Conservation (phyloP, 92 coral and sea anemone species). For the Chrysogorgia sp. region DNA sequence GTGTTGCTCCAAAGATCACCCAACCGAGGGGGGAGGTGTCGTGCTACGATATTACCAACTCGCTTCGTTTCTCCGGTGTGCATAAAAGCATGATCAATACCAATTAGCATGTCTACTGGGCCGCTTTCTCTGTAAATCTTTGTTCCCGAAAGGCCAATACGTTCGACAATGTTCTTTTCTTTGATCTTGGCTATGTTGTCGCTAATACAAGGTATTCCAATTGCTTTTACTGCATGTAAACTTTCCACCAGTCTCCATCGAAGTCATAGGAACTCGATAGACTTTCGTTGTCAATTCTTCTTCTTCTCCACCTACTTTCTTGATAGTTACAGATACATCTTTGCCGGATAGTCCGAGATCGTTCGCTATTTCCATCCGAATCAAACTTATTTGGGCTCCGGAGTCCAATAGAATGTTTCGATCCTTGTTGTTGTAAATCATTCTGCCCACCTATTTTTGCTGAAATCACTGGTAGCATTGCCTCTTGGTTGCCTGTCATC, state of each 20-base stretch:
- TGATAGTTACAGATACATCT: constrained; percentile 49
- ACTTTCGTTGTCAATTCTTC: constrained; percentile 55
- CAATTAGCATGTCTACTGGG: constrained; percentile 8
- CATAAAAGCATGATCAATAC: constrained; percentile 12
- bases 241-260: constrained; percentile 43
- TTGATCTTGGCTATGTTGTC: constrained; percentile 52
- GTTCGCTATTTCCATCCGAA: constrained; percentile 49
- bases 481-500: constrained; percentile 38
- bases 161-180: background rate
- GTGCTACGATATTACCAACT: constrained; percentile 44
- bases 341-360: constrained; percentile 46
- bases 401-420: constrained; percentile 62
- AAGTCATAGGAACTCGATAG: constrained; percentile 48
- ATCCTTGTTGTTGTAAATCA: constrained; percentile 34
- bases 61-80: constrained; percentile 31
- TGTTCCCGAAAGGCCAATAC: constrained; percentile 2
- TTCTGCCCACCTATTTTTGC: constrained; percentile 45
- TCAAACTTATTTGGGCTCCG: constrained; percentile 65
- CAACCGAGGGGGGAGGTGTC: constrained; percentile 57
- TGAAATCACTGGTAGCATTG: constrained; percentile 57
- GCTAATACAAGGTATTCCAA: constrained; percentile 65
- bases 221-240: constrained; percentile 58
- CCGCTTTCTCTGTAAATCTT: constrained; percentile 8
- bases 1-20: constrained; percentile 65
- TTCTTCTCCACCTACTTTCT: constrained; percentile 62